These are phyloP conservation scores for Nylanderia fulva DNA, from an alignment of 1,140 invertebrate genomes.

Conservation along the genomic window DNA sequence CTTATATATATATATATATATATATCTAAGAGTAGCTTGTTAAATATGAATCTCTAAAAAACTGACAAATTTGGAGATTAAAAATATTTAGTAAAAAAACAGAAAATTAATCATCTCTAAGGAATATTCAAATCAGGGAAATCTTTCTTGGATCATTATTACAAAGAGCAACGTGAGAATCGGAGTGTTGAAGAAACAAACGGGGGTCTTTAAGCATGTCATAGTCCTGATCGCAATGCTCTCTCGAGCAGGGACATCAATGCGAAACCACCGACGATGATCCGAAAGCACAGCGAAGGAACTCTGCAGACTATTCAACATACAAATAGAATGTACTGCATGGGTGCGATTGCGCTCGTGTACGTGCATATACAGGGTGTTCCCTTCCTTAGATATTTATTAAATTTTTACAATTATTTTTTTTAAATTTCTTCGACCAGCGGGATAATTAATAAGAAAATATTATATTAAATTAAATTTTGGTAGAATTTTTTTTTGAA, in stretches of 20 bases:
- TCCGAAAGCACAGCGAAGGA: conserved; percentile 43
- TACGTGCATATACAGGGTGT: conserved; percentile 31
- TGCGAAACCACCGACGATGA: conserved; percentile 57
- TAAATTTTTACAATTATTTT: not conserved
- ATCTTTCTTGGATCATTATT: conserved; percentile 27
- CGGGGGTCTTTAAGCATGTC: conserved; percentile 43
- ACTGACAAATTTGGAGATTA: not conserved
- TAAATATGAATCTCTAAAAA: not conserved
- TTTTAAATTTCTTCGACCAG: too few relatives aligned
- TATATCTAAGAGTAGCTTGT: not conserved
- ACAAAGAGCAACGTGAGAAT: conserved; percentile 49
- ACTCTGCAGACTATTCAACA: conserved; percentile 31
- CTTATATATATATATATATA: not conserved
- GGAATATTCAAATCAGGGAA: not conserved
- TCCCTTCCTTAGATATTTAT: not conserved
- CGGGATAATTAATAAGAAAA: too few relatives aligned
- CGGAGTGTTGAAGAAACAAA: conserved; percentile 41
- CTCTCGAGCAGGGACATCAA: conserved; percentile 50
- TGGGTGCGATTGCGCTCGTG: conserved; percentile 10
- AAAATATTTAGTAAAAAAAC: not conserved
- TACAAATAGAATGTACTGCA: conserved; percentile 22
- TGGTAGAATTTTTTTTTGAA: too few relatives aligned
- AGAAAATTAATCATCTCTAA: conserved; percentile 7
- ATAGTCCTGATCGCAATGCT: conserved; percentile 14
- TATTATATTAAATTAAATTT: too few relatives aligned